A percentile compares a stretch with the other conserved stretches of the same genome.
These are phyloP conservation scores for Picathartes gymnocephalus DNA, from an alignment of 2,113 vertebrate genomes.

Conservation along the genomic window DNA sequence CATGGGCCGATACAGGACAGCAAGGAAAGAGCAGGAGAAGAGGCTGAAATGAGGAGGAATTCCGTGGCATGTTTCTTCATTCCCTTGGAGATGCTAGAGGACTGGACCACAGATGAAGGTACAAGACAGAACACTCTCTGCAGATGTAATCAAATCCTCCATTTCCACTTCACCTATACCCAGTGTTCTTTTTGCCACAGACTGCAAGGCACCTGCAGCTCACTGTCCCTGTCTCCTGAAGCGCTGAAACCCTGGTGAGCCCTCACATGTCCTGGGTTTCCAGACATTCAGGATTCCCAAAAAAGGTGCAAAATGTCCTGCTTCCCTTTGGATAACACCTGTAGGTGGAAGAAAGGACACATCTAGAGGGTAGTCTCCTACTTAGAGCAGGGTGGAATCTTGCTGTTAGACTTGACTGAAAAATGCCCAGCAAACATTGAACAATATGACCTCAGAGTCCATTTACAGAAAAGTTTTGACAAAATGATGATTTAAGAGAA, in stretches of 20 bases:
- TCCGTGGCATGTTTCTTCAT: not conserved
- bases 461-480: not conserved
- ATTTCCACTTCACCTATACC: not conserved
- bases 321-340: not conserved
- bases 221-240: not conserved
- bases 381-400: not conserved
- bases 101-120: not conserved
- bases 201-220: not conserved
- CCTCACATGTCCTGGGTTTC: not conserved
- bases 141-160: not conserved
- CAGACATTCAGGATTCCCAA: not conserved
- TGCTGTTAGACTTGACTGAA: not conserved
- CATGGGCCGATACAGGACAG: not conserved
- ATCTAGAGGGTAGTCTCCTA: not conserved
- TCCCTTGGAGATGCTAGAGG: not conserved
- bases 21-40: not conserved
- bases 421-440: not conserved
- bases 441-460: not conserved
- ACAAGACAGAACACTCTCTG: accelerated
- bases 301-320: not conserved
- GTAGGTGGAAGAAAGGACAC: not conserved
- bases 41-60: not conserved
- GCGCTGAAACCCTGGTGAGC: not conserved
- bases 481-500: not conserved
- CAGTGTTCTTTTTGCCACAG: not conserved